Base-by-base conservation (phyloP, 1,140 invertebrate species). In the Drosophila sechellia region DNA sequence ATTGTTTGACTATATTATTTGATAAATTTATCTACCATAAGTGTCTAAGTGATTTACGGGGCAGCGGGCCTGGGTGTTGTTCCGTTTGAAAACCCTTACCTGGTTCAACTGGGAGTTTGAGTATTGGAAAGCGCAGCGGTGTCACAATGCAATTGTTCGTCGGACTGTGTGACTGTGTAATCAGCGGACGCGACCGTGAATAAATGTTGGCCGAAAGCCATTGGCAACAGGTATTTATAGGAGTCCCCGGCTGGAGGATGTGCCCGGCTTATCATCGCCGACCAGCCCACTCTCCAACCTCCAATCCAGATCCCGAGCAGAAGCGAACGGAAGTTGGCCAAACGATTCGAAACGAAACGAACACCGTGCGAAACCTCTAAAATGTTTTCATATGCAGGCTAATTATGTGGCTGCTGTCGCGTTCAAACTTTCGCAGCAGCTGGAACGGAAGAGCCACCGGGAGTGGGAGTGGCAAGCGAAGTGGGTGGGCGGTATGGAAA, bases 331-430 rank as follows among this genome's bases (percentile, higher is more conserved):
- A 43, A 55, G 39, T 70, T 50, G 59, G 27, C n/a, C 31, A 35
- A 48, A 27, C 64, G 39, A 74, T 46, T 12, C 22, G 53, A 42
- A 58, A 31, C 37, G 49, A 72, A 49, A 31, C 37, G 49, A 72
- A 49, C 55, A 72, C 17, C 49, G 46, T 5, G 40, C 40, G 84
- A 89, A 89, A 74, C 79, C 84, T 73, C 84, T 77, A 71, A 89
- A 89, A 89, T 87, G 79, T 77, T 77, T 80, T 79, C 71, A 87
- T 89, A 90, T 89, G 84, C 84, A 80, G 55, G 56, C 57, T 89
- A 89, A 89, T 89, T 89, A 89, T 61, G 77, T 71, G 76, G 56
- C 49, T 39, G 68, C 52, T 68, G 49, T 34, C 54, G 64, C 63
- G 59, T 11, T 15, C 13, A 58, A 86, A 86, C 61, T 89, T 86